Base-by-base conservation (phyloP, 2,113 vertebrate genomes). In the Otis tarda region DNA sequence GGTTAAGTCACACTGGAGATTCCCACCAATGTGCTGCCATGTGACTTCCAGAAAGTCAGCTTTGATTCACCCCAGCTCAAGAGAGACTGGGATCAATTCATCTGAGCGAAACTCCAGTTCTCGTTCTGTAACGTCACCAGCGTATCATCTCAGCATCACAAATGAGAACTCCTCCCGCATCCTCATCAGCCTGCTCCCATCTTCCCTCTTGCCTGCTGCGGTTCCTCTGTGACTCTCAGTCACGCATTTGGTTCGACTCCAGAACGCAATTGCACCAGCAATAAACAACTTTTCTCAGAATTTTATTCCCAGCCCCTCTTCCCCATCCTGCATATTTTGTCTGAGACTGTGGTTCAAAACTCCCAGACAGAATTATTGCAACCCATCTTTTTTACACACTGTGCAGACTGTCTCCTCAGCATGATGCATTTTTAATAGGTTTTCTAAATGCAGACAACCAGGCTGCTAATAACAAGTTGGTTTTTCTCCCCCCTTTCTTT, bases 301-400 rank as follows among this genome's bases (percentile, higher is more conserved):
- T 87, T 87, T 78, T 64, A 64, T 53, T 92, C 89, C 88, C 87
- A 84, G 4, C 67, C 92, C 60, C 78, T 28, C 47, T 68, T 78
- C 82, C 63, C 70, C 84, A 70, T 63, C 81, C 96, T 85, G 69
- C 97, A 82, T 96, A 95, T 96, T 97, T 96, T 95, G 96, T 98
- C 98, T 98, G 97, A 96, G 94, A 91, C 96, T 55, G 80, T 70
- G 91, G 93, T 97, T 98, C 97, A 95, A 95, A 87, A 93, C 94
- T 92, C 91, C 89, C 97, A 98, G 98, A 98, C 97, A 95, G 95
- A 97, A 97, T 97, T 97, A 98, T 97, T 98, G 95, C 94, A 94
- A 93, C 89, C 93, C 94, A 95, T 90, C 90, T 96, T 90, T 95
- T 94, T 96, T 95, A 97, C 92, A 96, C 88, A 83, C 92, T 95